Conservation (phyloP, 2,888 invertebrate species). For the Cerastoderma edule region DNA sequence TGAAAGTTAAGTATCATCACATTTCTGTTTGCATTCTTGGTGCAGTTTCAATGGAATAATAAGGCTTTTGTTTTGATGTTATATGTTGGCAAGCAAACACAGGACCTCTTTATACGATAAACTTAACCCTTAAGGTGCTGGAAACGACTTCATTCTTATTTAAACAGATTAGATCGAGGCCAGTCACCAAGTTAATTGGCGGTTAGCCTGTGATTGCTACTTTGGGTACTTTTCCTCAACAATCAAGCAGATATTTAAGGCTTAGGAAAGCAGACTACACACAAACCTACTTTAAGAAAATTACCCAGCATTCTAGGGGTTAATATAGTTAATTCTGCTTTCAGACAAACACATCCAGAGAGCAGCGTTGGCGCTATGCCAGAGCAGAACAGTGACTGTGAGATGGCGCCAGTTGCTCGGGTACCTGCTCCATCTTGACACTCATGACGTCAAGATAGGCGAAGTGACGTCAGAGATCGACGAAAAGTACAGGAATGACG, state of each 20-base stretch:
- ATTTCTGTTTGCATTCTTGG: no score
- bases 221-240: neutral
- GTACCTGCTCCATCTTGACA: conserved; percentile 29
- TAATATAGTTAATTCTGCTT: neutral
- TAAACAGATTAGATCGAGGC: no score
- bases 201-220: no score
- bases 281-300: neutral
- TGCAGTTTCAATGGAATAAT: no score
- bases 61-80: no score
- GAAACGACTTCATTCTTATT: no score
- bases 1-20: no score
- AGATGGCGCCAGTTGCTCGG: conserved; percentile 44
- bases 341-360: conserved; percentile 44
- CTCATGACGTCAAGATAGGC: neutral
- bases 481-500: conserved; percentile 32
- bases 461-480: conserved; percentile 46
- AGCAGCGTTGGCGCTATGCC: conserved; percentile 29
- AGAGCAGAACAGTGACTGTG: conserved; percentile 31
- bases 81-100: no score
- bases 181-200: no score
- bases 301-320: neutral
- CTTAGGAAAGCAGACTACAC: neutral
- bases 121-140: no score
- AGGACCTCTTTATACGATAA: no score
- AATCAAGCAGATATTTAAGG: neutral